Base-by-base conservation (phyloP, 1,140 invertebrate genomes). In the Aradophagus sp. region DNA sequence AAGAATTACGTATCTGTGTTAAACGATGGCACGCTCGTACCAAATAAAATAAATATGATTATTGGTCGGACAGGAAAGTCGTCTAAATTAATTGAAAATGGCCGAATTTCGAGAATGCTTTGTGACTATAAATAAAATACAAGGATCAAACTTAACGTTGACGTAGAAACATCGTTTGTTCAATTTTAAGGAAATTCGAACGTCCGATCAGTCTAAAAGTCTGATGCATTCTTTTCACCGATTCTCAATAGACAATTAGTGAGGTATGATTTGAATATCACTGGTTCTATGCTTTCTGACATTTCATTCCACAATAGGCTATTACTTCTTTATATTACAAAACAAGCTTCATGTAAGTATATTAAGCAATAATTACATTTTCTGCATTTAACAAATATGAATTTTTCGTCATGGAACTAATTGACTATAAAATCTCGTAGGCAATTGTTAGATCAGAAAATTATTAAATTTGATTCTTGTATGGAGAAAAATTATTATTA, bases 71-170 rank as follows among this genome's bases (percentile, higher is more conserved):
- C 39, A 48, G 50, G 27, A 53, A 32, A 36, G 39, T 44, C 12
- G 29, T 45, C 44, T 10, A 17, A 41, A 35, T 20, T 41, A 53
- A 47, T 41, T 42, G 27, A 29, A 59, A 68, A 68, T 68, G 65
- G 47, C 47, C 47, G 65, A 59, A 59, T 52, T 59, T 53, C 27
- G 15, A 47, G 36, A 42, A 47, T 2, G 7, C 27, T 45, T 39
- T 8, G 35, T 26, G 12, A 53, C 55, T 69, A 69, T 61, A 61
- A 61, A 55, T 69, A 61, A 53, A 53, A 55, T 61, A 45, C 10
- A 44, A 69, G 48, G 42, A 66, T 56, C 56, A 69, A 55, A 69
- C 34, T 55, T 61, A 47, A 55, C 55, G 41, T 58, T 58, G 53
- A 62, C 58, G 47, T 50, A 66, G 41, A 8, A 42, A 19, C 52